Evolutionary conservation across 1,140 invertebrate genomes (phyloP), one percentile per base, ranked within the genome.

Genomic region (Apolygus lucorum): DNA sequence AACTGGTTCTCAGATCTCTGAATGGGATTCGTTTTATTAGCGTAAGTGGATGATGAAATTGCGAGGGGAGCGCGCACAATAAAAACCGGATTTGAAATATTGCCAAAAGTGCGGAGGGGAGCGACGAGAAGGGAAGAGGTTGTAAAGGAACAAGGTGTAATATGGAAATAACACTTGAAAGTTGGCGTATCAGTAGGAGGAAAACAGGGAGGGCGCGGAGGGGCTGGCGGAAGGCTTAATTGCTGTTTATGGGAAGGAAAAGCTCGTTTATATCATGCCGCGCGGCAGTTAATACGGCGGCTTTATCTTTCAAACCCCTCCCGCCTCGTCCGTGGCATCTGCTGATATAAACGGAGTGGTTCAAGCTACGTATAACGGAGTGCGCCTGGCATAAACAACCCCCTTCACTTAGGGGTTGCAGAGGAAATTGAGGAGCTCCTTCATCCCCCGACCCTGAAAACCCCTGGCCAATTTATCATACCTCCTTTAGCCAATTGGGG

Each of bases 191-290:
- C 64, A 24, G 29, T n/a, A n/a, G 29, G 64, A 34, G 29, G 63
- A 13, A 64, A 26, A 17, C n/a, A 28, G 28, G 11, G 64, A 63
- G 62, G 34, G 22, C 2, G 54, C 11, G 22, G 54, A 59, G 22
- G 54, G 13, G 8, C 22, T 4, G 22, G 54, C 8, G 11, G 54
- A 22, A 59, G 22, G 54, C 54, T 66, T 66, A 66, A 66, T 66
- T 66, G 64, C 64, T 66, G 64, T 66, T 66, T 66, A 66, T 66
- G 64, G 64, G 64, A 66, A 66, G 64, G 64, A 66, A 66, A 34
- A 66, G 64, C 27, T 34, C 64, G 64, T 66, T 66, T 66, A 66
- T 66, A 66, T 66, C 64, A 66, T 66, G 64, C 28, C 26, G 17
- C 14, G 64, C n/a, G 64, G 64, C 64, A 66, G 64, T 66, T 66